Conservation (phyloP, 2,888 invertebrate species). For the Heterodera filipjevi region DNA sequence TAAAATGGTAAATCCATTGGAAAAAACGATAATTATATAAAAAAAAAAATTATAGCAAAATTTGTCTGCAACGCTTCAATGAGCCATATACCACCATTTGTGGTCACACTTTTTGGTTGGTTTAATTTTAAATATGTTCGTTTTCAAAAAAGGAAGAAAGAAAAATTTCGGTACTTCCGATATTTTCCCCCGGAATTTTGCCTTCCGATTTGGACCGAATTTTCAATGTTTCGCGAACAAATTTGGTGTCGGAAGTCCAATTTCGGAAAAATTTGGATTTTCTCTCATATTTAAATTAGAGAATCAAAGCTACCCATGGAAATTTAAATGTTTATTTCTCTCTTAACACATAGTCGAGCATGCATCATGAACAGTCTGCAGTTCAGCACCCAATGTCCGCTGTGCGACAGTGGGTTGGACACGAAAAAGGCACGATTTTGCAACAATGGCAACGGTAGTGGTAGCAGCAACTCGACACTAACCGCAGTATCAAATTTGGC, state of each 20-base stretch:
- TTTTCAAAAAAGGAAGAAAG: neutral
- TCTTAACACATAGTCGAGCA: conserved; percentile 32
- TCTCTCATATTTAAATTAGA: too few relatives aligned
- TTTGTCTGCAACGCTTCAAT: conserved; percentile 40
- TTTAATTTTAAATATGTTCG: conserved; percentile 7
- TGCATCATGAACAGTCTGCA: conserved; percentile 37
- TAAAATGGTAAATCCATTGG: neutral
- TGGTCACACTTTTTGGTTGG: conserved; percentile 49
- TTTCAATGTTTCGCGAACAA: too few relatives aligned
- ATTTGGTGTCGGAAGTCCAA: too few relatives aligned
- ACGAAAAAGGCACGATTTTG: conserved; percentile 24
- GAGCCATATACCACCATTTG: conserved; percentile 46
- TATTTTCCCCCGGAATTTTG: too few relatives aligned
- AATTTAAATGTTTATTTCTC: neutral
- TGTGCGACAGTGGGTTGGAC: conserved; percentile 38
- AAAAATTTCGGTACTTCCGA: neutral
- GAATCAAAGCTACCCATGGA: too few relatives aligned
- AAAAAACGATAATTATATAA: neutral
- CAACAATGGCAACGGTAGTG: too few relatives aligned
- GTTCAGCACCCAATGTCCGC: conserved; percentile 32
- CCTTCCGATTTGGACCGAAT: too few relatives aligned
- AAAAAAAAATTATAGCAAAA: conserved; percentile 32
- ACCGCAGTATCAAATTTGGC: neutral
- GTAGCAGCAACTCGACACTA: neutral
- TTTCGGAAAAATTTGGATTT: too few relatives aligned